A percentile compares a stretch with the other conserved stretches of the same genome.
These are phyloP conservation scores for Choreutis nemorana DNA, from an alignment of 2,888 invertebrate species.

Conservation along the genomic window DNA sequence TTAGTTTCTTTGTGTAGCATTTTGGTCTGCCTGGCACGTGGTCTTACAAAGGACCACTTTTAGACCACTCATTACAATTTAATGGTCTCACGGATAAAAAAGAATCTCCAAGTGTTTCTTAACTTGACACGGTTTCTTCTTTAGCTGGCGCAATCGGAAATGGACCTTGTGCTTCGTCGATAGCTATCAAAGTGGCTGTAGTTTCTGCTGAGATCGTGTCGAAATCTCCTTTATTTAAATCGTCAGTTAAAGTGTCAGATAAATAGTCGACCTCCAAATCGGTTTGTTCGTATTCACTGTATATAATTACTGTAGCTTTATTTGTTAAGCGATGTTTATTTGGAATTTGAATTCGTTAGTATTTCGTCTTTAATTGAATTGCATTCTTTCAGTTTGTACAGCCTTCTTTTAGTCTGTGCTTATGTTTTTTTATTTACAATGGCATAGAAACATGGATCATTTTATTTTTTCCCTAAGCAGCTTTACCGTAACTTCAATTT, in stretches of 20 bases:
- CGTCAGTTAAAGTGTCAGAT: constrained; percentile 53
- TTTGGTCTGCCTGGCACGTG: constrained; percentile 56
- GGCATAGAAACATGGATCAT: too few relatives aligned
- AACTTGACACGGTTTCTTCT: constrained; percentile 18
- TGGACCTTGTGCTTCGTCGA: constrained; percentile 12
- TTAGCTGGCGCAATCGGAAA: constrained; percentile 9
- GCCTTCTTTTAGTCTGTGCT: too few relatives aligned
- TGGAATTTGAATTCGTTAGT: constrained; percentile 38
- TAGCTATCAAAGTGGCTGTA: too few relatives aligned
- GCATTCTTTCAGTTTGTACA: too few relatives aligned
- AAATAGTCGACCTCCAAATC: constrained; percentile 52
- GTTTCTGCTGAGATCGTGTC: constrained; percentile 23
- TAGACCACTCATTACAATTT: constrained; percentile 60
- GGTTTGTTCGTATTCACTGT: constrained; percentile 53
- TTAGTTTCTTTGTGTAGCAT: constrained; percentile 42
- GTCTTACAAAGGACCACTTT: constrained; percentile 49
- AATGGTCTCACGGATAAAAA: constrained; percentile 54
- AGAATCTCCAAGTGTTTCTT: constrained; percentile 43
- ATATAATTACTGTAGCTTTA: constrained; percentile 49
- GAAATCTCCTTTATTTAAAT: constrained; percentile 53
- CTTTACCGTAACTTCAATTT: too few relatives aligned
- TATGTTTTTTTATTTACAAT: too few relatives aligned
- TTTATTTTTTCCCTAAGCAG: too few relatives aligned
- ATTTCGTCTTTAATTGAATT: constrained; percentile 15
- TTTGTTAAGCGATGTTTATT: constrained; percentile 21